Percentiles rank a stretch among this genome's conserved stretches.
These are phyloP conservation scores for Manacus vitellinus DNA, from an alignment of 2,113 vertebrate species.

Conservation along the genomic window DNA sequence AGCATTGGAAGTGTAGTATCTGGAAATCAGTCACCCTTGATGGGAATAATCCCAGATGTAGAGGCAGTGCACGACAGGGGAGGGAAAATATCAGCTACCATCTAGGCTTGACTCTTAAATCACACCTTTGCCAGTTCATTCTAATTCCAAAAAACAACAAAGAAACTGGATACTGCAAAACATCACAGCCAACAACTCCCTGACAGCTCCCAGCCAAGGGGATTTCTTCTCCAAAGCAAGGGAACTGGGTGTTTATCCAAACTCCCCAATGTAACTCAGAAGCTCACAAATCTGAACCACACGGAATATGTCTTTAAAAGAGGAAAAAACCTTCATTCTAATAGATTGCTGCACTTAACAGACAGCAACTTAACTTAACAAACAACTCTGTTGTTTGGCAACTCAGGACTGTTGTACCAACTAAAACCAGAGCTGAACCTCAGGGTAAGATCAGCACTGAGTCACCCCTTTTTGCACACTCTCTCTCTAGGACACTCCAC, in stretches of 20 bases:
- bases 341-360: neutral
- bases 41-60: neutral
- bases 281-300: neutral
- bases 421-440: neutral
- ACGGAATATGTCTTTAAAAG: accelerated
- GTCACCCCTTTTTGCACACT: neutral
- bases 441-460: accelerated
- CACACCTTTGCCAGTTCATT: neutral
- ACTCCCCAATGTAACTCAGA: neutral
- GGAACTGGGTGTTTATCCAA: neutral
- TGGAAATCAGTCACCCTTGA: neutral
- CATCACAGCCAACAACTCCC: neutral
- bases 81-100: neutral
- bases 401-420: neutral
- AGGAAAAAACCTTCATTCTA: neutral
- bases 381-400: neutral
- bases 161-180: neutral
- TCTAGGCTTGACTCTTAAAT: neutral
- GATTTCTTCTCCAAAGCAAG: neutral
- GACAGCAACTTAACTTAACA: neutral
- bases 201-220: neutral
- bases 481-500: neutral
- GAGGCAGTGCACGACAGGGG: neutral
- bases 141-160: neutral
- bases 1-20: neutral